Evolutionary conservation across 1,140 invertebrate species (phyloP).

Genomic region (Mamestra configurata): DNA sequence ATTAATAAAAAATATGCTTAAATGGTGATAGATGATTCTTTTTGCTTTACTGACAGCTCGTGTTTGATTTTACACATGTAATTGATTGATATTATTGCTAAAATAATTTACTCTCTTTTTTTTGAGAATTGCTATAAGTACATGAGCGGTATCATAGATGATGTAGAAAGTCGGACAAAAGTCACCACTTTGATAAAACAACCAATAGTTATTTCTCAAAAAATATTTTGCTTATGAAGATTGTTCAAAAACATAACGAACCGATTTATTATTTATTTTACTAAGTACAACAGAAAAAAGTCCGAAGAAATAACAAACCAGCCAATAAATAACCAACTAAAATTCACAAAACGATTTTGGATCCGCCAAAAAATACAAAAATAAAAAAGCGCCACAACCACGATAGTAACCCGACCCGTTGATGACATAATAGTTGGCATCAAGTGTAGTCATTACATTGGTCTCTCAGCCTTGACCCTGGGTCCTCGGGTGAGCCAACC

Average conservation of each 20-base stretch:
- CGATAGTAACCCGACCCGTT: constrained; percentile 37
- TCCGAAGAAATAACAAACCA: background rate
- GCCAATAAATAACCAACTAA: too few species aligned
- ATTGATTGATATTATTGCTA: constrained; percentile 6
- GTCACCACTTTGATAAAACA: too few species aligned
- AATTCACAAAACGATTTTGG: background rate
- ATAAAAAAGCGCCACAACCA: background rate
- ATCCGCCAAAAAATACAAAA: background rate
- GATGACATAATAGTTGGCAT: constrained; percentile 59
- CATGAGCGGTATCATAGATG: too few species aligned
- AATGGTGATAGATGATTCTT: background rate
- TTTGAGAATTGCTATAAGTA: background rate
- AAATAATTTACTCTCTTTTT: background rate
- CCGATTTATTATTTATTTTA: background rate
- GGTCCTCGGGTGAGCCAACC: constrained; percentile 57
- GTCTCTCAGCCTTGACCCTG: constrained; percentile 58
- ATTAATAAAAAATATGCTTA: background rate
- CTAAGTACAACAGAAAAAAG: background rate
- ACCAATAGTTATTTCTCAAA: too few species aligned
- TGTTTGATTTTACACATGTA: constrained; percentile 2
- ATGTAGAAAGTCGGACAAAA: too few species aligned
- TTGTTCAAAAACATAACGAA: too few species aligned
- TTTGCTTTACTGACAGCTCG: background rate
- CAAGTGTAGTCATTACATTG: constrained; percentile 54
- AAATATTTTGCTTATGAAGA: too few species aligned